These are phyloP conservation scores for Eupithecia abbreviata DNA, from an alignment of 2,888 invertebrate genomes.

Conservation along the genomic window DNA sequence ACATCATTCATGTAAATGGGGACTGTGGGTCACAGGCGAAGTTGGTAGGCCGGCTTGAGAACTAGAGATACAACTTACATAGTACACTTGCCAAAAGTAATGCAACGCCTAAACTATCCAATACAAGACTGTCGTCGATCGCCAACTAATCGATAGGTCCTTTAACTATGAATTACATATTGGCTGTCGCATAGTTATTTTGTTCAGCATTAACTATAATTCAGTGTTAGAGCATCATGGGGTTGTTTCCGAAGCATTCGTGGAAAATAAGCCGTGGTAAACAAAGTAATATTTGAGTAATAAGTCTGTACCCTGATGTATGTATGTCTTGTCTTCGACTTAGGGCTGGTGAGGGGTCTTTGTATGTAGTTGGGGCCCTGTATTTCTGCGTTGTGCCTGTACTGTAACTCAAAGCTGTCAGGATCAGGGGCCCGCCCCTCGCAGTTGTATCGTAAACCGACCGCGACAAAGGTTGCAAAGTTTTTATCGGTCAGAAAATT, in stretches of 20 bases:
- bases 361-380: constrained; percentile 22
- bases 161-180: not conserved
- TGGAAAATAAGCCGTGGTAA: not conserved
- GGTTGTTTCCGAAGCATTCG: not conserved
- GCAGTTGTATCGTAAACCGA: constrained; percentile 41
- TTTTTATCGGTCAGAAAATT: constrained; percentile 45
- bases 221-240: not conserved
- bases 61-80: not conserved
- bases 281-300: not conserved
- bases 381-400: constrained; percentile 28
- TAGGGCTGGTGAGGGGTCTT: not conserved
- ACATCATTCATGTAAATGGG: constrained; percentile 48
- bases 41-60: constrained; percentile 21
- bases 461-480: constrained; percentile 44
- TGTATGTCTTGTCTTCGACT: constrained; percentile 1
- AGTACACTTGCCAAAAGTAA: not conserved
- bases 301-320: constrained; percentile 1
- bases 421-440: constrained; percentile 42
- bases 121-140: not conserved
- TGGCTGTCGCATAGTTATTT: not conserved
- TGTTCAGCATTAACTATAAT: not conserved
- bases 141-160: not conserved
- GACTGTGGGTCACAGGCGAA: constrained; percentile 31
- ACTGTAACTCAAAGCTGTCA: constrained; percentile 60
- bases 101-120: not conserved